Base-by-base conservation (phyloP, 2,888 invertebrate species). In the Lasioglossum leucozonium region DNA sequence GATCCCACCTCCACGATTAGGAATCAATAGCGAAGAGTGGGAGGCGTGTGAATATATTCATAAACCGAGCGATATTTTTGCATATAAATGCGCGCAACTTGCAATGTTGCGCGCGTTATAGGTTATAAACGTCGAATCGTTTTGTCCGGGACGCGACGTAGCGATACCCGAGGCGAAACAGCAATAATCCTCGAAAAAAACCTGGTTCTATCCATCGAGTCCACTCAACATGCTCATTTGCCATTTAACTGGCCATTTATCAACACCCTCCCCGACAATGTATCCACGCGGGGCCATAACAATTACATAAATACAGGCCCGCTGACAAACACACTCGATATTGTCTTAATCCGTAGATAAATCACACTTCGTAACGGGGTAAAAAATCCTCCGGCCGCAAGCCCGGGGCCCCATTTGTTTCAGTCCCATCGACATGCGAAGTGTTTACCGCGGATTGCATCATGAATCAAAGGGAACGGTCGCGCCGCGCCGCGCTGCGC, bases 381-480 rank as follows among this genome's bases (percentile, higher is more conserved):
- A 78, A 78, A 78, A 81, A 81, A 18, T 42, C 10, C n/a, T 5
- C 18, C 34, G 30, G 58, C 42, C 34, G 34, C 65, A 30, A 16
- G 8, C 40, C 5, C 5, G 34, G 22, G 40, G 69, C 44, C 26
- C 62, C 74, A 71, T 74, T 44, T 75, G 83, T 81, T 81, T 58
- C 26, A 40, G 58, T 51, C 37, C 47, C 67, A 65, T 71, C 74
- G 62, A 79, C 71, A 67, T 37, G 62, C 47, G 26, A 47, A 37
- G 72, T 44, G 51, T 69, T 71, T 58, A 30, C 73, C 69, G 69
- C 44, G 77, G 77, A 84, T 82, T 73, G 83, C 67, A 16, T 16
- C 82, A 80, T 75, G 82, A 80, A 80, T 82, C 80, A 75, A 82
- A 67, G 67, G 81, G 67, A 79, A 73, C 55, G 40, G 67, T 40